These are phyloP conservation scores for Andrena bucephala DNA, from an alignment of 2,888 invertebrate genomes.

Conservation along the genomic window DNA sequence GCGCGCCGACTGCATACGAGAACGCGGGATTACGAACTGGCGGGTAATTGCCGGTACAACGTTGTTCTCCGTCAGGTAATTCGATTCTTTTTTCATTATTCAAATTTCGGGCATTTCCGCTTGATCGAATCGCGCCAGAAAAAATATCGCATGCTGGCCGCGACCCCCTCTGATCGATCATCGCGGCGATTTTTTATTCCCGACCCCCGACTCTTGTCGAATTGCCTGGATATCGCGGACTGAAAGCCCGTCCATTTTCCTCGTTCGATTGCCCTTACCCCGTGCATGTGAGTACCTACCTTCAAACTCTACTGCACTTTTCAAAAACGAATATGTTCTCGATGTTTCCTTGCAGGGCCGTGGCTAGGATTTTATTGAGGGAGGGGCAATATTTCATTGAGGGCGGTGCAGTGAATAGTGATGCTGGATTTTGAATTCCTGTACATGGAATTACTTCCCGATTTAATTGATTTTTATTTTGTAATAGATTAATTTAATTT, in stretches of 20 bases:
- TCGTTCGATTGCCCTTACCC: no score
- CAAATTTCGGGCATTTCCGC: conserved; percentile 28
- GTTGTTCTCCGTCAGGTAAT: conserved; percentile 42
- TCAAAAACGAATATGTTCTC: no score
- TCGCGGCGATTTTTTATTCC: conserved; percentile 25
- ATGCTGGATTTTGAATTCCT: no score
- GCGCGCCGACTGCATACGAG: conserved; percentile 18
- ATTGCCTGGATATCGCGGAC: background rate
- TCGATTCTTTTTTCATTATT: conserved; percentile 61
- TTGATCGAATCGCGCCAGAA: conserved; percentile 13
- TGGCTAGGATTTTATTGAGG: no score
- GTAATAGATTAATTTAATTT: no score
- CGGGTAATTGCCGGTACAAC: conserved; percentile 53
- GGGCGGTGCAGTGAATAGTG: no score
- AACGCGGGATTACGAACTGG: conserved; percentile 16
- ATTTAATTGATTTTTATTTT: no score
- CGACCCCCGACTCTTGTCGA: background rate
- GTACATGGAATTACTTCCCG: no score
- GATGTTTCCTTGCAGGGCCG: no score
- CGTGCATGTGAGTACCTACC: background rate
- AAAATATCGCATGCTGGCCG: conserved; percentile 6
- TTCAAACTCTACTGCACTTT: background rate
- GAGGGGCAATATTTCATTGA: no score
- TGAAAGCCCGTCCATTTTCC: background rate
- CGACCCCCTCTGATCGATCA: background rate